Base-by-base conservation (phyloP, 2,797 vertebrate genomes). In the Acanthurus lineatus region DNA sequence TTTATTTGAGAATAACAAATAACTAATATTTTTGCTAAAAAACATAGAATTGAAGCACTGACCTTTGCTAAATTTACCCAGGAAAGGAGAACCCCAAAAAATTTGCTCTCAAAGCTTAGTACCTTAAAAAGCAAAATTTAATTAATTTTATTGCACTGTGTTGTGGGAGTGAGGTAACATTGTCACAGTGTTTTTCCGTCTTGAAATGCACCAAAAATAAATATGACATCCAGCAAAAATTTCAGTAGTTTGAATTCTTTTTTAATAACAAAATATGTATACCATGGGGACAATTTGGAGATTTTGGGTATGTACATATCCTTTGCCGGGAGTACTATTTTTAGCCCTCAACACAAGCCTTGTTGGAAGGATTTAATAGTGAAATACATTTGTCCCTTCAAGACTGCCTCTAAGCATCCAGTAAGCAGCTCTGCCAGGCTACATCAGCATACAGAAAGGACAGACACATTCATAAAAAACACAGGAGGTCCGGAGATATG, bases 311-410 rank as follows among this genome's bases (percentile, higher is more conserved):
- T 44, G 59, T 82, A 88, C 77, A 44, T 77, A 58, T 82, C 63
- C 69, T 42, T 54, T 57, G 49, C 48, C 9, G 42, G 35, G 42
- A 53, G 35, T 11, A 35, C 74, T 91, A 87, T 88, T 80, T 91
- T 84, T 74, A 81, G 62, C 67, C 54, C 73, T 77, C 47, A 69
- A 76, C 76, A 84, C 72, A 51, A 80, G 56, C 65, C 75, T 69
- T 72, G 52, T 64, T 86, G 54, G 51, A 51, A 73, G 61, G 76
- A 44, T 80, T 88, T 86, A 76, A 35, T 70, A 65, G 67, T 71
- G 53, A 86, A 87, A 85, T 76, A 76, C 65, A 81, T 77, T 79
- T 86, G 73, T 79, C 49, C 65, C 73, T 75, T 81, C 59, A 79
- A 82, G 51, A 79, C 81, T 57, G 53, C 53, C 61, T 59, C 67